Conservation (phyloP, 2,113 vertebrate genomes). For the Etheostoma cragini region DNA sequence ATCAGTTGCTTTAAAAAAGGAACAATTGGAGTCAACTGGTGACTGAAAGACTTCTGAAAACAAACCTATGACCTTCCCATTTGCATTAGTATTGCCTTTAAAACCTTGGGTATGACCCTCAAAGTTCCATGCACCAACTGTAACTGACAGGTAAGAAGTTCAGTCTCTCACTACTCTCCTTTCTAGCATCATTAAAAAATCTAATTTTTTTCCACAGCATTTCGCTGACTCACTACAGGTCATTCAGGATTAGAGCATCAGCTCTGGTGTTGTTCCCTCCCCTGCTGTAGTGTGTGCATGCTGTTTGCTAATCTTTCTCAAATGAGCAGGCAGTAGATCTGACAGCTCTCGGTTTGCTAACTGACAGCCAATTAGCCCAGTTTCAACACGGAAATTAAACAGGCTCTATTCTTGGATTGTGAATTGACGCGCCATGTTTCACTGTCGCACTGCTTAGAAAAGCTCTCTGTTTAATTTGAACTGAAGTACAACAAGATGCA, state of each 20-base stretch:
- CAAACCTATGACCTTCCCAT: not conserved
- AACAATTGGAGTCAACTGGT: not conserved
- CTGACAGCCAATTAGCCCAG: slow-evolving; percentile 71
- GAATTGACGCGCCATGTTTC: slow-evolving; percentile 50
- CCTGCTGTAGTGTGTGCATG: slow-evolving; percentile 33
- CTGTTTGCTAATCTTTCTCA: slow-evolving; percentile 57
- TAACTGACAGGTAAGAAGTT: slow-evolving; percentile 11
- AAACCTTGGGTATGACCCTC: not conserved
- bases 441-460: slow-evolving; percentile 21
- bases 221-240: slow-evolving; percentile 32
- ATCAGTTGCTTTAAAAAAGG: not conserved
- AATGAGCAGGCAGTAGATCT: slow-evolving; percentile 56
- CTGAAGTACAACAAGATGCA: slow-evolving; percentile 8
- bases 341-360: slow-evolving; percentile 64
- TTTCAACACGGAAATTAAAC: slow-evolving; percentile 65
- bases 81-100: not conserved
- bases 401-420: slow-evolving; percentile 54
- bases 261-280: slow-evolving; percentile 20
- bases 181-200: slow-evolving; percentile 11
- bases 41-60: not conserved
- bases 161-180: not conserved
- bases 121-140: not conserved
- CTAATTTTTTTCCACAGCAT: slow-evolving; percentile 13
- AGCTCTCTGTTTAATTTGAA: slow-evolving; percentile 38
- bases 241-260: slow-evolving; percentile 35